phyloP scores from a whole-genome alignment of 2,888 invertebrate genomes.

The Sylvicola cinctus region DNA sequence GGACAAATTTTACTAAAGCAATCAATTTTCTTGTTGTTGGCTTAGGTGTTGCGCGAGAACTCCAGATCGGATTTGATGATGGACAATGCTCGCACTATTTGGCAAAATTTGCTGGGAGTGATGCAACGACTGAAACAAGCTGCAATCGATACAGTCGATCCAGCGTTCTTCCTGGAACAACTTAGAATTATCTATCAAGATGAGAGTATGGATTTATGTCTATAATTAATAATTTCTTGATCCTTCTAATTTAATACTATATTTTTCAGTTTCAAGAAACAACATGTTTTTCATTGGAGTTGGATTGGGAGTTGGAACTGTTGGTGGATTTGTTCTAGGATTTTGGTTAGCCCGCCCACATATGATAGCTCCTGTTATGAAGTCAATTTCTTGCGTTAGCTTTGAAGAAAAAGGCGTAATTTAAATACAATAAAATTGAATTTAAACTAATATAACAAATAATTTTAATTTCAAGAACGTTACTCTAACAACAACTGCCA shows the following conservation, averaged over 20 bases:
- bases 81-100: constrained; percentile 7
- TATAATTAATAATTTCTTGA: constrained; percentile 4
- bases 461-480: constrained; percentile 5
- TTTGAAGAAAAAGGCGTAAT: constrained; percentile 23
- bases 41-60: constrained; percentile 8
- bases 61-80: constrained; percentile 9
- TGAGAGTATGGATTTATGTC: constrained; percentile 13
- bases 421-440: constrained; percentile 2
- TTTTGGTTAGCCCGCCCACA: constrained; percentile 12
- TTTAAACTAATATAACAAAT: not conserved
- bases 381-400: constrained; percentile 21
- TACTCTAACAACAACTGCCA: constrained; percentile 12
- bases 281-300: constrained; percentile 19
- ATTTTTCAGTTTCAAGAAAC: constrained; percentile 15
- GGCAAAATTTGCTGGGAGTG: constrained; percentile 7
- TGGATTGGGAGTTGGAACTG: constrained; percentile 20
- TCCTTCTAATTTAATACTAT: too few species aligned
- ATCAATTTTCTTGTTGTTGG: constrained; percentile 1
- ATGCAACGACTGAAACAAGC: constrained; percentile 7
- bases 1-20: not conserved
- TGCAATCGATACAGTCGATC: constrained; percentile 7
- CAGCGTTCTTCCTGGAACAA: constrained; percentile 8
- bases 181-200: constrained; percentile 9
- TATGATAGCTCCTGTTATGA: constrained; percentile 18
- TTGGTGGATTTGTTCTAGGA: constrained; percentile 20